Base-by-base conservation (phyloP, 1,140 invertebrate genomes). In the Tenebrio molitor region DNA sequence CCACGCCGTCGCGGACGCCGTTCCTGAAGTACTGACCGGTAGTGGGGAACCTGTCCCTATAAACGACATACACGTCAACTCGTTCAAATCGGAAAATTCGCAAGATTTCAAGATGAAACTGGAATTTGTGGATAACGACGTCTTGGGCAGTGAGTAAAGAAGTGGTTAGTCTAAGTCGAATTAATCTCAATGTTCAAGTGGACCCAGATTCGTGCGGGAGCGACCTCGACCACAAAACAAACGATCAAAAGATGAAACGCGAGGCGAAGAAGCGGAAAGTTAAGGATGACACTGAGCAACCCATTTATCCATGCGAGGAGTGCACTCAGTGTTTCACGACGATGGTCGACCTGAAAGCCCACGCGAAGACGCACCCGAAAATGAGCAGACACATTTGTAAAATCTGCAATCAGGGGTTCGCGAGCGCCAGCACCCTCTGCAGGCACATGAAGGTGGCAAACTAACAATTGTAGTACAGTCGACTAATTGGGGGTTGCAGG, bases 381-480 rank as follows among this genome's bases (percentile, higher is more conserved):
- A 15, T 46, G 7, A 58, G 58, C n/a, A 63, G 70, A 3, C 84
- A 85, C 65, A 76, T 79, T 23, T 87, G 86, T 69, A 78, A 81
- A 53, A 74, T 81, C 10, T 87, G 86, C 71, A 81, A 84, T 64
- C 84, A 85, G 75, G 77, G 74, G 3, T 87, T 87, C 77, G 79
- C 84, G 1, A 85, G 84, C 73, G 80, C 82, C 8, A 84, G 83
- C 73, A 85, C 83, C 33, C 74, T 86, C 12, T 84, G 81, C 17
- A 77, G 83, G 39, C 85, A 87, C 71, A 76, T 79, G 71, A 81
- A 81, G 46, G 72, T 76, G 71, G n/a, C n/a, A n/a, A n/a, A n/a
- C n/a, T n/a, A n/a, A n/a, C n/a, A n/a, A n/a, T n/a, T n/a, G n/a
- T n/a, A n/a, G 8, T 50, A 29, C 53, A 53, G 15, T 8, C 23